Conservation (phyloP, 2,113 vertebrate species). For the Tyto alba region DNA sequence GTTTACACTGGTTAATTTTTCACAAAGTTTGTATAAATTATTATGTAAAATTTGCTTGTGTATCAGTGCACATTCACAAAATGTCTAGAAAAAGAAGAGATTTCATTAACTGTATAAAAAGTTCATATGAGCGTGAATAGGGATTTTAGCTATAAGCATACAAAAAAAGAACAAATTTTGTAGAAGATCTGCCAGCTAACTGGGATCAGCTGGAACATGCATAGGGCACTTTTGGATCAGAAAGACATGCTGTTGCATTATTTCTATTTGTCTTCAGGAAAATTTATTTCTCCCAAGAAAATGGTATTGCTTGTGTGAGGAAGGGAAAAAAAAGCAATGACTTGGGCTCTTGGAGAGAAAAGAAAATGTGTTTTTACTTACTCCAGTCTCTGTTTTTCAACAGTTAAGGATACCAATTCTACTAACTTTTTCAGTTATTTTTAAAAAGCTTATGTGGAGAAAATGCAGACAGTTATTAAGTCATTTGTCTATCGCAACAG, state of each 20-base stretch:
- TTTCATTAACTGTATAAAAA: background rate
- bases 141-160: background rate
- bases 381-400: background rate
- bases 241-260: background rate
- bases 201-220: background rate
- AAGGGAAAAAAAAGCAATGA: background rate
- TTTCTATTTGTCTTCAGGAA: background rate
- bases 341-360: background rate
- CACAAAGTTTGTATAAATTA: background rate
- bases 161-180: background rate
- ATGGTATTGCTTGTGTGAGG: background rate
- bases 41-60: background rate
- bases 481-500: background rate
- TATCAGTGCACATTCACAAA: background rate
- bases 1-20: background rate
- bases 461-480: background rate
- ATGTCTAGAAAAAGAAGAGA: background rate
- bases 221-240: background rate
- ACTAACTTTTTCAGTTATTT: background rate
- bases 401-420: background rate
- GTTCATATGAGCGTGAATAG: background rate
- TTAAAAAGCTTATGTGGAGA: background rate
- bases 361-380: background rate
- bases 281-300: background rate
- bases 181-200: background rate